Percentiles rank a stretch among this genome's conserved stretches.
phyloP scores from a whole-genome alignment of 2,888 invertebrate species.

The Nebria salina region DNA sequence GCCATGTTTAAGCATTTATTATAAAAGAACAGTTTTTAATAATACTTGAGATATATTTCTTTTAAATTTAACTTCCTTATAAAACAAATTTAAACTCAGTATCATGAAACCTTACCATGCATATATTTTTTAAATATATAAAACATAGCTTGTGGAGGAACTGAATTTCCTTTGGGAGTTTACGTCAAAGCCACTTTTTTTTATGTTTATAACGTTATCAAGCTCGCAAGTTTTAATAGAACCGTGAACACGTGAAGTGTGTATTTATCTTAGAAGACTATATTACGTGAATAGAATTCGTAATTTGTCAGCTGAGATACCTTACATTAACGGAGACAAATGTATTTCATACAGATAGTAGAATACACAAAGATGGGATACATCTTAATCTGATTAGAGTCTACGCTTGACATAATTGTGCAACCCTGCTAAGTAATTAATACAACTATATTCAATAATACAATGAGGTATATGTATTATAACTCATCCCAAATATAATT shows the following conservation, averaged over 20 bases:
- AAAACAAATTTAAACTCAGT: no score
- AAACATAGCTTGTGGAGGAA: no score
- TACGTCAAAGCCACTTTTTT: neutral
- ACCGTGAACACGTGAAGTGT: neutral
- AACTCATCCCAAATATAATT: neutral
- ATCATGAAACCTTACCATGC: no score
- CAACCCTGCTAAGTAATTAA: neutral
- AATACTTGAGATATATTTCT: no score
- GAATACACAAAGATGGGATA: neutral
- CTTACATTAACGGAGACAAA: neutral
- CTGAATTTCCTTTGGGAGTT: neutral
- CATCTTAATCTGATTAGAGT: neutral
- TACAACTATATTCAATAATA: neutral
- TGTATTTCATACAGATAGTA: neutral
- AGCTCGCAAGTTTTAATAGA: neutral
- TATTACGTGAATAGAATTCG: neutral
- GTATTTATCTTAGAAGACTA: neutral
- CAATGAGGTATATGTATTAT: neutral
- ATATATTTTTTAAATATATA: no score
- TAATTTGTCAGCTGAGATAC: neutral
- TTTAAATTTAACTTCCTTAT: no score
- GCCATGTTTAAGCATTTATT: no score
- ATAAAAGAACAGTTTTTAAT: no score
- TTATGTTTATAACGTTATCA: neutral
- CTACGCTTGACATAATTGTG: neutral